phyloP scores from a whole-genome alignment of 2,888 invertebrate species.

The Pachycephus smyrnensis region DNA sequence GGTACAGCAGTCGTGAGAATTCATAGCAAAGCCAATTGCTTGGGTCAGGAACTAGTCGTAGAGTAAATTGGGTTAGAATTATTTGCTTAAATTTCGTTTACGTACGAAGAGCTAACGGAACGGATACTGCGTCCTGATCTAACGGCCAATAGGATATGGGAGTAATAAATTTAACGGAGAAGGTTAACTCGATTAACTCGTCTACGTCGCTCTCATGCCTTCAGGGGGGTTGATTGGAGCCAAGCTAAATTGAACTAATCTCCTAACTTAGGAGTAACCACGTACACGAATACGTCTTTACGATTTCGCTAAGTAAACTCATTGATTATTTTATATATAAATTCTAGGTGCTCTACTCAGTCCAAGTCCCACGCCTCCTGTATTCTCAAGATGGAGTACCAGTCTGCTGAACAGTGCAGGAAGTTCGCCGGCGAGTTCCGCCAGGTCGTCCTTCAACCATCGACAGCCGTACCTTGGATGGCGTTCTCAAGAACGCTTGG shows the following conservation, averaged over 20 bases:
- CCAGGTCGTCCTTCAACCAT: conserved; percentile 82
- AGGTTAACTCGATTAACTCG: conserved; percentile 46
- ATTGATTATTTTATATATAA: no score
- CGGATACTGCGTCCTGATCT: conserved; percentile 8
- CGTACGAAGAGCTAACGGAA: conserved; percentile 10
- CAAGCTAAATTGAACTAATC: not conserved
- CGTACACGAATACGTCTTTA: no score
- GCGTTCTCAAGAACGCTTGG: conserved; percentile 86
- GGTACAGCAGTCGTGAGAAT: no score
- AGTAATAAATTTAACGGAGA: conserved; percentile 43
- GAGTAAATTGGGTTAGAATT: not conserved
- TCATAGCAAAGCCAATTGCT: no score
- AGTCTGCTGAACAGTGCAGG: conserved; percentile 71
- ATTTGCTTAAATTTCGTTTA: conserved; percentile 32
- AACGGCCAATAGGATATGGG: conserved; percentile 40
- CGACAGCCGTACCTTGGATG: conserved; percentile 92
- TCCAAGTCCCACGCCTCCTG: conserved; percentile 67
- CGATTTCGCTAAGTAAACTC: no score
- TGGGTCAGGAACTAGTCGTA: not conserved
- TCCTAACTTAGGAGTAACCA: no score
- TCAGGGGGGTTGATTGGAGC: not conserved
- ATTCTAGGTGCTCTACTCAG: conserved; percentile 64
- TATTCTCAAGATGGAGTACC: conserved; percentile 69
- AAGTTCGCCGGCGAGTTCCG: conserved; percentile 65
- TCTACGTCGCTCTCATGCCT: not conserved